These are phyloP conservation scores for Ommatoiulus sabulosus DNA, from an alignment of 2,888 invertebrate species.

Conservation along the genomic window DNA sequence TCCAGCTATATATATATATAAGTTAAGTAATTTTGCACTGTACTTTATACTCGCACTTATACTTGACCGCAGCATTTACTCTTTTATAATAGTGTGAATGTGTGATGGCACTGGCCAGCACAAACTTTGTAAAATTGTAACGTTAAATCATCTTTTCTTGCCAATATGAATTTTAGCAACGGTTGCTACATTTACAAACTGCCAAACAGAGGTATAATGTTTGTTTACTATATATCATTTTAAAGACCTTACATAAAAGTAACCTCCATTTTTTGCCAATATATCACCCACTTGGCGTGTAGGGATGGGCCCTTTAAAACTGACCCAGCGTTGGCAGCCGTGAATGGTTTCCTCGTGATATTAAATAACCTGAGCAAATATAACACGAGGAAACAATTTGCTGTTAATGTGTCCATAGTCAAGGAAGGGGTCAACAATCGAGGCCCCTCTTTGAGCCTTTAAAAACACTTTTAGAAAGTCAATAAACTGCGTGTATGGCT, in stretches of 20 bases:
- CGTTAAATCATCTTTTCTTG: too few species aligned
- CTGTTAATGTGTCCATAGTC: slow-evolving; percentile 44
- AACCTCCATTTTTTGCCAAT: not conserved
- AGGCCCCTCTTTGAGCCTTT: slow-evolving; percentile 45
- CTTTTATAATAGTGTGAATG: too few species aligned
- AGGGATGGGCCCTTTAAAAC: not conserved
- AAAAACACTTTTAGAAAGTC: not conserved
- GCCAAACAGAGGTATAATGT: not conserved
- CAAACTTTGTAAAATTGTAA: too few species aligned
- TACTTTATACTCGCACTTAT: too few species aligned
- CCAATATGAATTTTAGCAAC: too few species aligned
- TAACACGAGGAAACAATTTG: slow-evolving; percentile 41
- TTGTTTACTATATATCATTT: not conserved
- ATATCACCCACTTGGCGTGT: not conserved
- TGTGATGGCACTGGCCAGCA: too few species aligned
- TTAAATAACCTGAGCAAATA: slow-evolving; percentile 37
- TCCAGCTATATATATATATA: too few species aligned
- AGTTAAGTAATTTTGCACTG: too few species aligned
- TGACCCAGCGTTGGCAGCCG: not conserved
- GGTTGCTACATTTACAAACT: not conserved
- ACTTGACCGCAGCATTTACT: too few species aligned
- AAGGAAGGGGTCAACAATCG: slow-evolving; percentile 41
- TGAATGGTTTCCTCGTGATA: not conserved
- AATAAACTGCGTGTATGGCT: not conserved
- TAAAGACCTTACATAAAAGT: not conserved